Evolutionary conservation across 2,113 vertebrate genomes (phyloP).

Genomic region (Phoenicopterus ruber): DNA sequence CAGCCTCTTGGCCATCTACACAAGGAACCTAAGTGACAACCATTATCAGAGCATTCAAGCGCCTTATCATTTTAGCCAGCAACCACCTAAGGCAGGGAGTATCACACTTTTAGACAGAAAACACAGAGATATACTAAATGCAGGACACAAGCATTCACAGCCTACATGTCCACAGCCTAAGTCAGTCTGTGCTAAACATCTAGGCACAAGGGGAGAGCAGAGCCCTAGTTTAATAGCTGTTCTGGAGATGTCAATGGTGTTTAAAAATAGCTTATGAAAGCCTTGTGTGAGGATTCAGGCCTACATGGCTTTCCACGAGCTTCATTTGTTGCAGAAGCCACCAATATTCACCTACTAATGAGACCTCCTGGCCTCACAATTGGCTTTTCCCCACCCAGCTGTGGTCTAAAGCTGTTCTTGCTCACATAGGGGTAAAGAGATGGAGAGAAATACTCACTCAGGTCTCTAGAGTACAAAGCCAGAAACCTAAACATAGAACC

Average conservation of each 20-base stretch:
- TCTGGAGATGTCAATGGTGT: rapidly evolving
- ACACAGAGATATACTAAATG: background rate
- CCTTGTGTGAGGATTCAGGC: background rate
- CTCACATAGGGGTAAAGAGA: background rate
- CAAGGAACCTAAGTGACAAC: background rate
- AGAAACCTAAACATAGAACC: background rate
- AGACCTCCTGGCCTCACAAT: background rate
- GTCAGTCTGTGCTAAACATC: background rate
- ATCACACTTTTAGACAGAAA: background rate
- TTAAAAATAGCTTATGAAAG: background rate
- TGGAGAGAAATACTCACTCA: background rate
- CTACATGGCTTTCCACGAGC: background rate
- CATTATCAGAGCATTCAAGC: background rate
- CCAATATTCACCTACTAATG: background rate
- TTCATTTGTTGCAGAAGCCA: background rate
- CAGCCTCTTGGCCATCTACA: background rate
- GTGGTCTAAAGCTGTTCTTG: background rate
- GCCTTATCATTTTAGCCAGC: background rate
- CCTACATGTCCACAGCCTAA: background rate
- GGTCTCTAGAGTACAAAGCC: background rate
- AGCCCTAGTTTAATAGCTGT: background rate
- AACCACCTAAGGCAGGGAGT: background rate
- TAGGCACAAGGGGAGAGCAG: background rate
- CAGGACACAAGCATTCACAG: background rate
- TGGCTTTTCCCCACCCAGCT: background rate